Percentiles rank a stretch among this genome's conserved stretches.
Conservation (phyloP, 2,113 vertebrate genomes). For the Perca flavescens region DNA sequence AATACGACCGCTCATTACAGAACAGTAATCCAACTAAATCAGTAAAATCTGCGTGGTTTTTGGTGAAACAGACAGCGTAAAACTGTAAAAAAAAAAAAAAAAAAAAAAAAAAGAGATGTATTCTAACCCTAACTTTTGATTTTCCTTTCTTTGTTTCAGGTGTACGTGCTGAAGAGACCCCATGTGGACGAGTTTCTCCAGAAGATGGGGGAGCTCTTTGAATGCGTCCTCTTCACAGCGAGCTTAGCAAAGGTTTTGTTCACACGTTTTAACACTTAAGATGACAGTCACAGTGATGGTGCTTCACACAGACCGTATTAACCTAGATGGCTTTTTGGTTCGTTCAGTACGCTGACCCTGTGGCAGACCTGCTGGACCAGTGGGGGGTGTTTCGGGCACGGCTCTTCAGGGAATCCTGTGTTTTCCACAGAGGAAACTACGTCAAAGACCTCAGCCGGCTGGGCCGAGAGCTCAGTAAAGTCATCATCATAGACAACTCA, state of each 20-base stretch:
- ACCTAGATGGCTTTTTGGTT: neutral
- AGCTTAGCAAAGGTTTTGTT: constrained; percentile 94
- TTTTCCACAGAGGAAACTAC: constrained; percentile 98
- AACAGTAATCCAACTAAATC: neutral
- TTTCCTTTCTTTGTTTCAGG: constrained; percentile 79
- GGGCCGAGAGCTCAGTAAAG: constrained; percentile 94
- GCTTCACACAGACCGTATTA: neutral
- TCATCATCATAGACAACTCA: constrained; percentile 98
- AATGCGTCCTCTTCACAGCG: constrained; percentile 98
- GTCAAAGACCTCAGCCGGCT: constrained; percentile 98
- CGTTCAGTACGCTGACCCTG: constrained; percentile 95
- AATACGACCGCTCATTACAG: neutral
- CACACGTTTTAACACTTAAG: fast-evolving
- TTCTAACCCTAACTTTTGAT: neutral
- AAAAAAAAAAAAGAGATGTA: neutral
- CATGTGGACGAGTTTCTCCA: constrained; percentile 97
- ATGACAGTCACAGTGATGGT: neutral
- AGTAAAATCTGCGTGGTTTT: too few species aligned
- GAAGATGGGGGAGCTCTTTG: constrained; percentile 97
- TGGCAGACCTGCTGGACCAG: constrained; percentile 95
- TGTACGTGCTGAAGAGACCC: constrained; percentile 96
- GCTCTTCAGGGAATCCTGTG: constrained; percentile 98
- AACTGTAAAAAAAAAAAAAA: neutral
- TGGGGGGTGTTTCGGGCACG: constrained; percentile 96
- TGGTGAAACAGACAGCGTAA: too few species aligned